Evolutionary conservation across 2,113 vertebrate genomes (phyloP).

Genomic region (Neopipo cinnamomea): DNA sequence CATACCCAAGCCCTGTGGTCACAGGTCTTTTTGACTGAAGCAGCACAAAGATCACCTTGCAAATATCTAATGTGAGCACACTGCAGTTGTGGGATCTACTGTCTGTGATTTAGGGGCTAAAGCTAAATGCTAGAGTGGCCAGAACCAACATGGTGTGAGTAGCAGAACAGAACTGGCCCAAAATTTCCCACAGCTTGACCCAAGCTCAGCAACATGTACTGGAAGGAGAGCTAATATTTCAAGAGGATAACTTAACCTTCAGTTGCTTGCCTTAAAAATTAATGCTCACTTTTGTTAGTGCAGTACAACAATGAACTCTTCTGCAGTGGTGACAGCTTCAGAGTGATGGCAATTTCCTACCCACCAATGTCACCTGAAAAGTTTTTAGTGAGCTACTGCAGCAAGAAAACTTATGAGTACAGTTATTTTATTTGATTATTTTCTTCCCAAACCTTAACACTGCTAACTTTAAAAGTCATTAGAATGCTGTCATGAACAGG

Average conservation of each 20-base stretch:
- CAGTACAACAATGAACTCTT: background rate
- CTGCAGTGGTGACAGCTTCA: background rate
- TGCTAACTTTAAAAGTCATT: background rate
- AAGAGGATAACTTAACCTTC: background rate
- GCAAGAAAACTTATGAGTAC: background rate
- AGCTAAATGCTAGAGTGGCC: background rate
- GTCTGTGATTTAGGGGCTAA: background rate
- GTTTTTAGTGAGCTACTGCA: background rate
- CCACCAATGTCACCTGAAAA: background rate
- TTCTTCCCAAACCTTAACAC: background rate
- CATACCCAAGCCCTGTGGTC: background rate
- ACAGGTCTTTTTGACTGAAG: background rate
- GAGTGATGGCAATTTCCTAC: background rate
- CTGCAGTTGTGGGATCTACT: background rate
- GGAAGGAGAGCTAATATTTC: background rate
- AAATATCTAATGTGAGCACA: background rate
- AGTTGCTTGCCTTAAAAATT: background rate
- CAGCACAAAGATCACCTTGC: background rate
- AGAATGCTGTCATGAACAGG: background rate
- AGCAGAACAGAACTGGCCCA: fast-evolving
- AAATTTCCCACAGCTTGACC: background rate
- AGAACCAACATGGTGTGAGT: background rate
- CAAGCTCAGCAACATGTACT: background rate
- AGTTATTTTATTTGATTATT: background rate
- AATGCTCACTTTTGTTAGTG: background rate